Conservation (phyloP, 1,140 invertebrate species). For the Drosophila littoralis region DNA sequence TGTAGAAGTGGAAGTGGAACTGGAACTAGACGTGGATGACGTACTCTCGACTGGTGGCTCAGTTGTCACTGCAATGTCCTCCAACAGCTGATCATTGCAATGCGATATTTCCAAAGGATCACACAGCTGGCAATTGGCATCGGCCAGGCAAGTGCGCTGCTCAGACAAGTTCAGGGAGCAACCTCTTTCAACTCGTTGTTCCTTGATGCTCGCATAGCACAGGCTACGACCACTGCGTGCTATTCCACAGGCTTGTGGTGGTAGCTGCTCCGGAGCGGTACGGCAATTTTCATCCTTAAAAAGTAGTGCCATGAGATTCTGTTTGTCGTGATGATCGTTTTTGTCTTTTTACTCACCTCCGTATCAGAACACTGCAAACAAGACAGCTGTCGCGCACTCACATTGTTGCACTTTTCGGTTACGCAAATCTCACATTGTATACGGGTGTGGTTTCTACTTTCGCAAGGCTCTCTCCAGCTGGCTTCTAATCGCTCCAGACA, state of each 20-base stretch:
- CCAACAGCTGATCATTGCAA: constrained; percentile 57
- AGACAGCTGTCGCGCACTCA: constrained; percentile 21
- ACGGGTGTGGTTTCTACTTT: neutral
- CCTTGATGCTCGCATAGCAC: constrained; percentile 52
- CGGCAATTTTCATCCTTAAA: constrained; percentile 56
- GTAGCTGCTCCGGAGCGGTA: constrained; percentile 28
- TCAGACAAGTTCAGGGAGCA: constrained; percentile 52
- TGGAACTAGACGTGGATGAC: constrained; percentile 2
- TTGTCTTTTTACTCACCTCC: constrained; percentile 26
- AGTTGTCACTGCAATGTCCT: constrained; percentile 15
- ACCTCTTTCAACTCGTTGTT: constrained; percentile 52
- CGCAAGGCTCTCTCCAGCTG: constrained; percentile 34
- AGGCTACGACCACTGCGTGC: constrained; percentile 57
- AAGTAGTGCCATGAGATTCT: neutral
- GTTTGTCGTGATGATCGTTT: neutral
- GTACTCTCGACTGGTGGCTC: constrained; percentile 4
- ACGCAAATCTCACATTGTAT: constrained; percentile 59
- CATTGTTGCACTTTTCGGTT: constrained; percentile 61
- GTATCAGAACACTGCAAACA: constrained; percentile 68
- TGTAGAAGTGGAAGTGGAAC: constrained; percentile 9
- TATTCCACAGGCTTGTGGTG: constrained; percentile 51
- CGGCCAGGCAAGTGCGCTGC: constrained; percentile 51
- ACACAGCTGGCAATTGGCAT: constrained; percentile 60
- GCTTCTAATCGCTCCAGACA: constrained; percentile 48
- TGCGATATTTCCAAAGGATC: constrained; percentile 50